Evolutionary conservation across 2,113 vertebrate genomes (phyloP), one percentile per base, ranked within the genome.

Genomic region (Ammodytes dubius): DNA sequence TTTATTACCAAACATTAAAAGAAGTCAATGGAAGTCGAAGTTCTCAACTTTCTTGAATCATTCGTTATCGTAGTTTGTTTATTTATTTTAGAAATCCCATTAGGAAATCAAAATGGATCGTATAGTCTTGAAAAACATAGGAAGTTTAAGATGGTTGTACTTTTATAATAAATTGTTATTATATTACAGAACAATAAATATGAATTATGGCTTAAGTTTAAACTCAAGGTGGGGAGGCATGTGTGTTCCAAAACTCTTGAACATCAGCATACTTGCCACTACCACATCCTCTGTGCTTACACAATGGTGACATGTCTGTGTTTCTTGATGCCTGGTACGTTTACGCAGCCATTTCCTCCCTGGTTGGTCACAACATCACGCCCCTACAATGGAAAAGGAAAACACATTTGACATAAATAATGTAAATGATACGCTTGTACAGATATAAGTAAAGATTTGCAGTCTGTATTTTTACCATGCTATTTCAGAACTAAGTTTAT

Each of bases 281-380:
- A 27, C 27, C 27, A 27, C 27, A 27, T 27, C 27, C 5, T 35
- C n/a, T 27, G 42, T 81, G 8, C 12, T 92, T 17, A 95, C 14
- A 95, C 94, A 3, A 93, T 89, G 42, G 95, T 95, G 17, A 75
- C 65, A 50, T 95, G 95, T 91, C 94, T 93, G 75, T 95, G 93
- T 69, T 93, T 95, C 40, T 4, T 87, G 46, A 72, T 43, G 7
- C 53, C 83, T 1, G 52, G 17, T 6, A 71, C 61, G 14, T 47
- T 71, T 37, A 59, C 11, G 67, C 19, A 27, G 46, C 2, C 19
- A 15, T 82, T 52, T 64, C 10, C 75, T 7, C 5, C 5, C 6
- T 60, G 76, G 74, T 5, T 54, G 15, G 70, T 70, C 3, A 63
- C 46, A 49, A 60, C 14, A 35, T 82, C 70, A 43, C 79, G 67